These are phyloP conservation scores for Callyntrura sp. DNA, from an alignment of 2,888 invertebrate species.

Conservation along the genomic window DNA sequence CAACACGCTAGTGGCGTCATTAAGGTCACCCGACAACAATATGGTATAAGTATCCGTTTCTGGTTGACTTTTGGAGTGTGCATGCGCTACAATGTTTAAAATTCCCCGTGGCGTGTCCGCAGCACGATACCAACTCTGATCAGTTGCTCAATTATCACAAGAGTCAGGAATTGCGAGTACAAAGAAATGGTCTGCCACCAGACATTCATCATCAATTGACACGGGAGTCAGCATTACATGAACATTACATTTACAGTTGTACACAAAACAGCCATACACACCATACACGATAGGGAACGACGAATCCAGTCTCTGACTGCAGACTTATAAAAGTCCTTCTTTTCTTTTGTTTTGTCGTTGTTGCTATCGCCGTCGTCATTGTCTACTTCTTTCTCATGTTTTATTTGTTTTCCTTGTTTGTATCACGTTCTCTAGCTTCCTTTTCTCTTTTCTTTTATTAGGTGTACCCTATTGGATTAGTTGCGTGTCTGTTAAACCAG, in stretches of 20 bases:
- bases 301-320: not conserved
- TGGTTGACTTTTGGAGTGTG: no score
- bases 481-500: no score
- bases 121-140: not conserved
- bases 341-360: not conserved
- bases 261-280: no score
- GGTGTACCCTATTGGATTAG: no score
- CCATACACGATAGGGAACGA: no score
- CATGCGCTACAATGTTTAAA: no score
- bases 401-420: constrained; percentile 35
- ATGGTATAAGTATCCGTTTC: no score
- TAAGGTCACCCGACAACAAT: no score
- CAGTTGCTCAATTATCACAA: not conserved
- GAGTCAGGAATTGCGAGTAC: not conserved
- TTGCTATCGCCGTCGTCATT: no score
- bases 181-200: not conserved
- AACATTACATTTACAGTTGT: not conserved
- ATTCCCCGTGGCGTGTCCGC: not conserved
- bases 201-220: constrained; percentile 40
- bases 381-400: not conserved
- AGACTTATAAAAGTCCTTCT: not conserved
- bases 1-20: no score
- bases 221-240: constrained; percentile 24
- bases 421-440: constrained; percentile 3
- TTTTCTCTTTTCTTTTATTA: not conserved